Conservation (phyloP, 2,888 invertebrate species). For the Lasioglossum pauxillum region DNA sequence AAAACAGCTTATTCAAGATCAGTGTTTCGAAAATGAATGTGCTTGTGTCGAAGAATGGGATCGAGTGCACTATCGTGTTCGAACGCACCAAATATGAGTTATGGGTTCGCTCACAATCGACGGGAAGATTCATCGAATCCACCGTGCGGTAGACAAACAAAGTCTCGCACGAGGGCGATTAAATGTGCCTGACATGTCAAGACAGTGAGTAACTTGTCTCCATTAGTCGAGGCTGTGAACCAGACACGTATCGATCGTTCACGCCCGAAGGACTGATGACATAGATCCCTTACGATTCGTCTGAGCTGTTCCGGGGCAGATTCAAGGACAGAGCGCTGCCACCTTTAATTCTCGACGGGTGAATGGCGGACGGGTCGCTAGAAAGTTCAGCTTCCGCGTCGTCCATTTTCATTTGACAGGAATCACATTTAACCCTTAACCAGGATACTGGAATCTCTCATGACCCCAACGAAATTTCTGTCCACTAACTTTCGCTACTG, state of each 20-base stretch:
- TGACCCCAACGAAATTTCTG: too few species aligned
- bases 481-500: too few species aligned
- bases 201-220: conserved; percentile 54
- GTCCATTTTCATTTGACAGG: conserved; percentile 51
- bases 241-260: conserved; percentile 38
- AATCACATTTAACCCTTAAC: conserved; percentile 45
- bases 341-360: neutral
- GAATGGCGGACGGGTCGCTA: neutral
- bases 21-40: conserved; percentile 2
- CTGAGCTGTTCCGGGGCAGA: conserved; percentile 27
- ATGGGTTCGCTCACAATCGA: neutral
- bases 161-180: conserved; percentile 18
- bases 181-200: conserved; percentile 28
- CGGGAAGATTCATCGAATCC: conserved; percentile 13
- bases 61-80: neutral
- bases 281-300: conserved; percentile 44
- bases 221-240: conserved; percentile 39
- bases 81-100: neutral
- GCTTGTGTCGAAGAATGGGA: neutral
- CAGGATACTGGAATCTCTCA: too few species aligned
- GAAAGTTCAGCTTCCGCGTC: neutral
- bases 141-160: neutral
- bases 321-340: conserved; percentile 36
- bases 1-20: neutral
- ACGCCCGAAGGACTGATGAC: conserved; percentile 36